Evolutionary conservation across 1,140 invertebrate species (phyloP), one percentile per base, ranked within the genome.

Genomic region (Hirudo medicinalis): DNA sequence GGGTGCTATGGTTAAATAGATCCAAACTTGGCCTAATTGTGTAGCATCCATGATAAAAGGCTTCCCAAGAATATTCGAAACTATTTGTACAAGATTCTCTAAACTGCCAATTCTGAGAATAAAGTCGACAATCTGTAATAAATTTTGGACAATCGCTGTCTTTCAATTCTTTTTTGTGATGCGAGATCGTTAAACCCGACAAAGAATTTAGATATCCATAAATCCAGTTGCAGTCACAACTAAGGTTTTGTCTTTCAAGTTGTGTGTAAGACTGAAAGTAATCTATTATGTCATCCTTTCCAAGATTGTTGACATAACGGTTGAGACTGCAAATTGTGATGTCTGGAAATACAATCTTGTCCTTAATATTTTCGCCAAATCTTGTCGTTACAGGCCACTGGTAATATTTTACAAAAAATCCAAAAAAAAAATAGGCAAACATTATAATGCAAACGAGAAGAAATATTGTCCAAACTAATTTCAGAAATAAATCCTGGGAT

Each of bases 141-240:
- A 63, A 63, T 0, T 63, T 63, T 32, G 57, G 57, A 32, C 57
- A 63, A 32, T 63, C 57, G 43, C 20, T 25, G 57, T 63, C 29
- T 63, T 19, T 19, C 11, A 63, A n/a, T 63, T 63, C 15, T 15
- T 63, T 9, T 32, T 63, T 63, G 8, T 4, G 57, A 13, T 8
- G 1, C 22, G 11, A 25, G 3, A 20, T 13, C 17, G 17, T 22
- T 0, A 25, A 63, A 13, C 57, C 57, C 9, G 0, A 32, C 2
- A 63, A 8, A 13, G 57, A 63, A 25, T 25, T 25, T 32, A 63
- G 17, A 63, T 63, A 22, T 4, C 19, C 8, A 22, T 57, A 57
- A 2, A 63, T 19, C 3, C 8, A 8, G 6, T 63, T n/a, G 8
- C 29, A 15, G 6, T 63, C 19, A 63, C 9, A 63, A 11, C 2